These are phyloP conservation scores for Microctenopoma lineatum DNA, from an alignment of 2,797 vertebrate genomes.

Conservation along the genomic window DNA sequence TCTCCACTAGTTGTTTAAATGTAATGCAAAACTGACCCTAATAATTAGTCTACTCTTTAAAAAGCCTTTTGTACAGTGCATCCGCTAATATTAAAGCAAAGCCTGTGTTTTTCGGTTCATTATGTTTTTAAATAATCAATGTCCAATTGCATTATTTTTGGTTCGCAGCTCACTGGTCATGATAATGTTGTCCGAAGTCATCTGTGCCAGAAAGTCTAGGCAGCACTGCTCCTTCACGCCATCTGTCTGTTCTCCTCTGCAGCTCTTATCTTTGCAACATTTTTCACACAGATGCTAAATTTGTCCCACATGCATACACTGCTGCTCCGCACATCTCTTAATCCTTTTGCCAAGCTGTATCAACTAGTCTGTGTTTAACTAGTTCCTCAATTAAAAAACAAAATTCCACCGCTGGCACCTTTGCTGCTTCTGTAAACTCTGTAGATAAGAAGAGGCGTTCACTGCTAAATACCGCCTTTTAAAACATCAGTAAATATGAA, in stretches of 20 bases:
- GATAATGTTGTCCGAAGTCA: conserved; percentile 53
- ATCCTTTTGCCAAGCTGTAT: conserved; percentile 26
- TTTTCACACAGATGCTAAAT: conserved; percentile 28
- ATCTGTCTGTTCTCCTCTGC: conserved; percentile 49
- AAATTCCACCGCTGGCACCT: background rate
- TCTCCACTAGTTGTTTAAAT: background rate
- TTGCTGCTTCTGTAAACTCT: conserved; percentile 26
- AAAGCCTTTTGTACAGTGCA: background rate
- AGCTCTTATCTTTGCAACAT: conserved; percentile 42
- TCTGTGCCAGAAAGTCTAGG: conserved; percentile 37
- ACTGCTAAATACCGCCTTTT: conserved; percentile 16
- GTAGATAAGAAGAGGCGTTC: conserved; percentile 54
- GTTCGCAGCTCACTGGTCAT: conserved; percentile 44
- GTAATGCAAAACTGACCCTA: too few species aligned
- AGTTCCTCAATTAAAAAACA: background rate
- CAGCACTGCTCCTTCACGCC: conserved; percentile 47
- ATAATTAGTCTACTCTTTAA: background rate
- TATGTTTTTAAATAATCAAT: conserved; percentile 56
- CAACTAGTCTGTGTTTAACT: conserved; percentile 5
- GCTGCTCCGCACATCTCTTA: conserved; percentile 15
- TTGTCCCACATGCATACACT: conserved; percentile 11
- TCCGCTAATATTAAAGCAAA: conserved; percentile 9
- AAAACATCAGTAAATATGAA: conserved; percentile 54
- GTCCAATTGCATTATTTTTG: conserved; percentile 63
- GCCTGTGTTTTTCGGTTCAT: conserved; percentile 36